Base-by-base conservation (phyloP, 2,888 invertebrate genomes). In the Nephrotoma guestfalica region DNA sequence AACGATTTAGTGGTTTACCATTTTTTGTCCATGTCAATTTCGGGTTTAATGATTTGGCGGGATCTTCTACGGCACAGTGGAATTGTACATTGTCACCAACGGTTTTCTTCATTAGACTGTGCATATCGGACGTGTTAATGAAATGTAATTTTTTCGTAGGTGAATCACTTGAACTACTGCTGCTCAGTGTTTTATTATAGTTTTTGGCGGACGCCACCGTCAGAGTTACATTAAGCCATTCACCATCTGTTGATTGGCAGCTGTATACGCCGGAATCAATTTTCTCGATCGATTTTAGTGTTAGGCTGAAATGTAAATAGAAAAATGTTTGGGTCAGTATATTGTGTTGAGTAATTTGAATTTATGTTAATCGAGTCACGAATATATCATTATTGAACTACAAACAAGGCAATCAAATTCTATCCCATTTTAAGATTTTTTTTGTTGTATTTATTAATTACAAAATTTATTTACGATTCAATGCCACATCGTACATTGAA, bases 21-120 rank as follows among this genome's bases (percentile, higher is more conserved):
- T 97, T 94, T 90, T 96, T 96, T 87, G 93, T 94, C 98, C 98
- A 98, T 1, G 96, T 96, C 88, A 97, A 95, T 57, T 57, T 57
- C 2, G 18, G 6, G 57, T 57, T 57, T 18, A 57, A 18, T 85
- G 45, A 95, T 89, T 95, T 97, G 86, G 93, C 92, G 0, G 97
- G 97, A 89, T 94, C 96, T 90, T 88, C 83, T 0, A 95, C 95
- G 87, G 94, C 94, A 90, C 97, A 97, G 89, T 93, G 94, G 0
- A 98, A 91, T 88, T 93, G 93, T 2, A 96, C 93, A 89, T 94
- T 95, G 88, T 94, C 96, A 0, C 97, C 97, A 41, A 96, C 96
- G 0, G 97, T 97, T 89, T 95, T 96, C 87, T 95, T 85, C 11
- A 86, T 13, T 93, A 6, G 43, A 9, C 84, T 84, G 41, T 84